A percentile compares a stretch with the other conserved stretches of the same genome.
Evolutionary conservation across 2,113 vertebrate genomes (phyloP).

Genomic region (Bubo bubo): DNA sequence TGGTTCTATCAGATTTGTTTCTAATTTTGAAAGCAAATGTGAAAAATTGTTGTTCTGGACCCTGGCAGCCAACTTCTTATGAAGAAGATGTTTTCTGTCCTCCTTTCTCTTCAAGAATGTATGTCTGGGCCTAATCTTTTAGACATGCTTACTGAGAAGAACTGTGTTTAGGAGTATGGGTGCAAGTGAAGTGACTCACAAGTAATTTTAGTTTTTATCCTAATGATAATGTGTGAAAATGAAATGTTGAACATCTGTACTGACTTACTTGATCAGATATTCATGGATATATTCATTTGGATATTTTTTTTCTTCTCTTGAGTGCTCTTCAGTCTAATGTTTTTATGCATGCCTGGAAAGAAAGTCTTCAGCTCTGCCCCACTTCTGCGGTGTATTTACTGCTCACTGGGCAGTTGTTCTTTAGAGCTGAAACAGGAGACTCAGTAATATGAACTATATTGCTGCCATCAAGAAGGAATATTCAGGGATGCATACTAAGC

Average conservation of each 20-base stretch:
- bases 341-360: background rate
- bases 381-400: background rate
- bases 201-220: background rate
- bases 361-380: background rate
- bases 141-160: background rate
- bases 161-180: background rate
- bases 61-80: background rate
- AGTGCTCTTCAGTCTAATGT: background rate
- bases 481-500: background rate
- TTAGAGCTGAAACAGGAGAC: background rate
- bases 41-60: background rate
- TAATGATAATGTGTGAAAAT: background rate
- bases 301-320: background rate
- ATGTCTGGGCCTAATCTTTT: background rate
- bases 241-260: background rate
- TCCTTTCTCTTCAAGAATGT: background rate
- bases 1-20: background rate
- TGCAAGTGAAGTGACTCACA: background rate
- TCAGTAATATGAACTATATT: rapidly evolving
- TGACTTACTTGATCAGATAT: background rate
- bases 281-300: background rate
- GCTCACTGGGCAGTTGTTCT: background rate
- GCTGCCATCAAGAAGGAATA: background rate
- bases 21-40: background rate
- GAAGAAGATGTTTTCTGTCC: background rate